Base-by-base conservation (phyloP, 1,140 invertebrate species). In the Procambarus virginalis region DNA sequence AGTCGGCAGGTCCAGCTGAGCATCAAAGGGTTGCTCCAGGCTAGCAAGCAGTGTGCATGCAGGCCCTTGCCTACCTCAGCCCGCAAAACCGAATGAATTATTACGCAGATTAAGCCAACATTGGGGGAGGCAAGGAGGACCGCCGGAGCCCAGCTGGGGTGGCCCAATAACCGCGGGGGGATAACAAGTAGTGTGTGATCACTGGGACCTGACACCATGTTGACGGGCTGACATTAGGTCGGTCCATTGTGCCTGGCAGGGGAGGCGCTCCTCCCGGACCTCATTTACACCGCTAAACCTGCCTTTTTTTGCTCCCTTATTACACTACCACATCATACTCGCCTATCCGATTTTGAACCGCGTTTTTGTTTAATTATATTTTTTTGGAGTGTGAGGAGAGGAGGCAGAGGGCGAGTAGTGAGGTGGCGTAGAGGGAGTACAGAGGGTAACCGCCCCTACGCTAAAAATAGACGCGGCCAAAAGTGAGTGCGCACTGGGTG, bases 361-460 rank as follows among this genome's bases (percentile, higher is more conserved):
- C 6, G 55, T 58, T 9, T 8, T 9, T 9, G 6, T 58, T 9
- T 9, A 68, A 2, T 14, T 20, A 68, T 14, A 9, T 68, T 34
- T 34, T 34, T 34, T 34, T 68, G 64, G 5, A 17, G 20, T 2
- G 20, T 17, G 20, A 34, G 22, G 22, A 17, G 0, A 64, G 55
- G 5, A 5, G 3, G 3, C 9, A 9, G 68, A 5, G 20, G 34
- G 20, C 1, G n/a, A 4, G 8, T 73, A 6, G 8, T 34, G n/a
- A 73, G 68, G 68, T 73, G 14, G 68, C n/a, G 68, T 73, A 73
- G 68, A 73, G 68, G 64, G n/a, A 73, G 68, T 73, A 73, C 68
- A 73, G 68, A 73, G 22, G 68, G 68, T 73, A 73, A 73, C 68
- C 68, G 68, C 68, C 68, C 68, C 68, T 73, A 73, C 68, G 68